Evolutionary conservation across 2,888 invertebrate species (phyloP).

Genomic region (Cephus spinipes): DNA sequence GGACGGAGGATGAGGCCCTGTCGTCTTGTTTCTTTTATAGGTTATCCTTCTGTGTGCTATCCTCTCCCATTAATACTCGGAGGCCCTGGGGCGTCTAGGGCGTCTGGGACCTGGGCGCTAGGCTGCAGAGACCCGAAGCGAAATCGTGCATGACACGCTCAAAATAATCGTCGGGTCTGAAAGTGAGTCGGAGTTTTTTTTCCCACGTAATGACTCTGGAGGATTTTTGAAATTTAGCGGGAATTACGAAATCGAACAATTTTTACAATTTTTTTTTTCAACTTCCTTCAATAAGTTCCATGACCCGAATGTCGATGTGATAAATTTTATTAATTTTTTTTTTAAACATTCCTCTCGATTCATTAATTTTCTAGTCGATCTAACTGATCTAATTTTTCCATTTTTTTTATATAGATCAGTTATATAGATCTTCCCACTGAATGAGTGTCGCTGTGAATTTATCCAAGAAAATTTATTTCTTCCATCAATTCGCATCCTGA

Average conservation of each 20-base stretch:
- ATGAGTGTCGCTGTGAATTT: neutral
- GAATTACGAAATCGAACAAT: neutral
- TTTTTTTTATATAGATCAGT: neutral
- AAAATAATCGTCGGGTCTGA: neutral
- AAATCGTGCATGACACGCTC: neutral
- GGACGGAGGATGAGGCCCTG: neutral
- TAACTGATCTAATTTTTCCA: neutral
- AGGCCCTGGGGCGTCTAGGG: neutral
- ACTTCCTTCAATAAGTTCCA: no score
- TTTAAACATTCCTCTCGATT: no score
- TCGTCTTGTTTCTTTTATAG: neutral
- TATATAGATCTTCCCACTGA: no score
- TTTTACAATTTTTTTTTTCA: no score
- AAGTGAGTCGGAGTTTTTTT: neutral
- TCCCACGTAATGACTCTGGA: neutral
- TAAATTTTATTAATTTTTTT: no score
- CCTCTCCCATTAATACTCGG: neutral
- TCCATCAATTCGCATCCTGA: neutral
- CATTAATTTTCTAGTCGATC: neutral
- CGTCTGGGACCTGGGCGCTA: neutral
- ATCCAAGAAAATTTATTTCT: neutral
- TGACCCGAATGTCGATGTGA: no score
- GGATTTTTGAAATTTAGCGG: neutral
- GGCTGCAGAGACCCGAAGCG: neutral
- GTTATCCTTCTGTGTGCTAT: neutral